Evolutionary conservation across 2,888 invertebrate genomes (phyloP).

Genomic region (Ptilodon capucinus): DNA sequence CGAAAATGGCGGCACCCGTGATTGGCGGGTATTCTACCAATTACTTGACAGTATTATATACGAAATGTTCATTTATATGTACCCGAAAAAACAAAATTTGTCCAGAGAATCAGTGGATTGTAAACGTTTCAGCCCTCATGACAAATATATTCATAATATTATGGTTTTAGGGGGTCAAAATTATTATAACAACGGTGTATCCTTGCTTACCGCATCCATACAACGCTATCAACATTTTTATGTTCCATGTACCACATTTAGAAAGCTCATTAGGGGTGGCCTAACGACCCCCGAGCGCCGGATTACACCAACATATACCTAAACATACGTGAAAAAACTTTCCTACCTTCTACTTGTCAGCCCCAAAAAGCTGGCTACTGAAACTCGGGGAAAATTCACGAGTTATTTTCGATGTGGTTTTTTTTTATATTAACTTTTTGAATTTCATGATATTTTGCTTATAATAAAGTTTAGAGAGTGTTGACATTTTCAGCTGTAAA

Average conservation of each 20-base stretch:
- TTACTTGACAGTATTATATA: too few relatives aligned
- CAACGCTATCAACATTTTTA: not conserved
- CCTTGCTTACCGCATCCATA: not conserved
- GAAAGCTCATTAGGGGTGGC: constrained; percentile 10
- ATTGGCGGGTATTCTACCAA: too few relatives aligned
- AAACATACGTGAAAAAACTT: not conserved
- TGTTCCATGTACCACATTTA: not conserved
- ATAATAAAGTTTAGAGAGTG: not conserved
- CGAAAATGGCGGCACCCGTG: too few relatives aligned
- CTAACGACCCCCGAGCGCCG: constrained; percentile 7
- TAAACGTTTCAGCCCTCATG: too few relatives aligned
- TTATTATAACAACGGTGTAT: too few relatives aligned
- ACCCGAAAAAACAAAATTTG: too few relatives aligned
- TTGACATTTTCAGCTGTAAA: not conserved
- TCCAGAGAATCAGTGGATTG: too few relatives aligned
- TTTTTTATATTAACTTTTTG: not conserved
- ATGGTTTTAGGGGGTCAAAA: too few relatives aligned
- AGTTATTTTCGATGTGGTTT: not conserved
- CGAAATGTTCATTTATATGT: too few relatives aligned
- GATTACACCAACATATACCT: not conserved
- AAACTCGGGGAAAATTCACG: not conserved
- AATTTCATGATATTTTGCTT: not conserved
- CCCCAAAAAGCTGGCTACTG: not conserved
- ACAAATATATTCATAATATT: too few relatives aligned
- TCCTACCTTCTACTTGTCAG: not conserved